Conservation (phyloP, 2,888 invertebrate species). For the Pheosia gnoma region DNA sequence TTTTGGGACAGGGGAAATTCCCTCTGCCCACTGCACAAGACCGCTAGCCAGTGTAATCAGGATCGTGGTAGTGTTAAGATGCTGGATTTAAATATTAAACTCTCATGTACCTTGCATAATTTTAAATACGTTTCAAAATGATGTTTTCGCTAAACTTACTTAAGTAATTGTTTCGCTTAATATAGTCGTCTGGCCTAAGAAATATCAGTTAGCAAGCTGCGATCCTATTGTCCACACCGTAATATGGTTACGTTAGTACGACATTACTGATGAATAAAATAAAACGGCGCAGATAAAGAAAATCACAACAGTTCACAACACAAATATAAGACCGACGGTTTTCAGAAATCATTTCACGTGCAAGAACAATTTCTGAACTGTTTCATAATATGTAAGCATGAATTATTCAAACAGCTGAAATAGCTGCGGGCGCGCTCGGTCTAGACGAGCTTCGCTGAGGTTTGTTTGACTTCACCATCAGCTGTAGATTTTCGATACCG, state of each 20-base stretch:
- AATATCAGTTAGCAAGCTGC: too few relatives aligned
- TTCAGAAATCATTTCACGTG: slow-evolving; percentile 9
- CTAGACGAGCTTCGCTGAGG: slow-evolving; percentile 44
- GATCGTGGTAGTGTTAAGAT: too few relatives aligned
- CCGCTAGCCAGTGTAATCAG: too few relatives aligned
- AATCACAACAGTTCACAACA: slow-evolving; percentile 7
- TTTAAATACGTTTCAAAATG: slow-evolving; percentile 15
- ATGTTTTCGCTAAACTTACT: slow-evolving; percentile 11
- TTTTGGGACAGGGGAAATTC: too few relatives aligned
- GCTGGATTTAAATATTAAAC: too few relatives aligned
- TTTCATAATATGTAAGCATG: slow-evolving; percentile 8
- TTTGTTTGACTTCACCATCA: slow-evolving; percentile 56
- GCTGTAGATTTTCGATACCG: slow-evolving; percentile 28
- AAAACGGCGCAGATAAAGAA: background rate
- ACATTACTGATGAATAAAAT: background rate
- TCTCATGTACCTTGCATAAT: slow-evolving; percentile 14
- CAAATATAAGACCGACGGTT: background rate
- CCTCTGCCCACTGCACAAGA: too few relatives aligned
- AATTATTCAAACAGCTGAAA: slow-evolving; percentile 42
- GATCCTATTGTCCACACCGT: too few relatives aligned
- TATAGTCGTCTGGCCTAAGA: background rate
- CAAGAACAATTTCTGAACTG: slow-evolving; percentile 6
- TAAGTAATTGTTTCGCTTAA: background rate
- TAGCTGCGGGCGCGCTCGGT: slow-evolving; percentile 37
- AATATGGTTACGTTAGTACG: too few relatives aligned